phyloP scores from a whole-genome alignment of 2,797 vertebrate species.

The Loriculus beryllinus region DNA sequence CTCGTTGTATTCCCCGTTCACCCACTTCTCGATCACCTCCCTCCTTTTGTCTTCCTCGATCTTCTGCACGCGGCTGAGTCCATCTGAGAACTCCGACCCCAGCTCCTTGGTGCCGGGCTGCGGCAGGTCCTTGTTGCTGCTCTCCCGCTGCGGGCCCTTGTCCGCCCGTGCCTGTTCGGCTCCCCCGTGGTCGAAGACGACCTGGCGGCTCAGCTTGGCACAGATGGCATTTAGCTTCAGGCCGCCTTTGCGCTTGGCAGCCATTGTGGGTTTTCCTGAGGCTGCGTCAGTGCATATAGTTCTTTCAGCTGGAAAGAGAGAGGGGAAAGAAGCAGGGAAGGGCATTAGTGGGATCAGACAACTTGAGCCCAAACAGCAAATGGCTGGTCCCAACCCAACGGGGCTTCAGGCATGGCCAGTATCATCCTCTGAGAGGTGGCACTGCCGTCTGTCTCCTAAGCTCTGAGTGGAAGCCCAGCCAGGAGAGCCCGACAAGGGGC shows the following conservation, averaged over 20 bases:
- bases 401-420: background rate
- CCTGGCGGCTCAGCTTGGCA: slow-evolving; percentile 99
- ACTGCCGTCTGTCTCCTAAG: background rate
- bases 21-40: slow-evolving; percentile 98
- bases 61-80: slow-evolving; percentile 81
- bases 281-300: slow-evolving; percentile 95
- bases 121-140: slow-evolving; percentile 52
- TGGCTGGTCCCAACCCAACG: background rate
- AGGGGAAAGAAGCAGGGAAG: background rate
- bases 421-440: background rate
- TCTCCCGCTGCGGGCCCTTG: slow-evolving; percentile 48
- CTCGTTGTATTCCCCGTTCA: slow-evolving; percentile 95
- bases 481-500: background rate
- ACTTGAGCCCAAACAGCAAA: background rate
- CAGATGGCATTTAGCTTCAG: slow-evolving; percentile 99
- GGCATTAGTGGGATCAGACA: background rate
- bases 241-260: slow-evolving; percentile 99
- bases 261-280: slow-evolving; percentile 98
- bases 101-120: slow-evolving; percentile 62
- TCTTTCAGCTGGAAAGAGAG: slow-evolving; percentile 88
- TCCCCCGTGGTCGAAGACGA: slow-evolving; percentile 88
- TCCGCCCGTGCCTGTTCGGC: slow-evolving; percentile 80
- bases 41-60: slow-evolving; percentile 95
- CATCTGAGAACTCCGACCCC: slow-evolving; percentile 81
- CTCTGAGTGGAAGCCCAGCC: background rate